Evolutionary conservation across 2,888 invertebrate species (phyloP), one percentile per base, ranked within the genome.

Genomic region (Aphodius granarius): DNA sequence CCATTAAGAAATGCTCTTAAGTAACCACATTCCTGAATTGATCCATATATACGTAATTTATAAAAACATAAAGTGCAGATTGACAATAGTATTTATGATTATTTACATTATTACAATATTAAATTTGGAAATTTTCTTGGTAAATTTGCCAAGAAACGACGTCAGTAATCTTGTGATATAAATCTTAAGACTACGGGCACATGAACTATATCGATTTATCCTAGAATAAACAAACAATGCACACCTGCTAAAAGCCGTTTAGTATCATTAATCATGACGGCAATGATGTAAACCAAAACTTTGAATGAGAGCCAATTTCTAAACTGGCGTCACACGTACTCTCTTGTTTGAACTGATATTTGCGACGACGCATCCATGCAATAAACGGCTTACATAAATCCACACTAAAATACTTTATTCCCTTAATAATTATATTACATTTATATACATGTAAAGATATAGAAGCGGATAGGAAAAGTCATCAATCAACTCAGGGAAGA

Each of bases 391-490:
- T 43, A 43, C 43, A 43, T 43, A 43, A 43, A 76, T 66, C 76
- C 66, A 76, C 76, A 72, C 76, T 74, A 74, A 43, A 76, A 76
- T 74, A 43, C 70, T 76, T 76, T 76, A 76, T 76, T 76, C 21
- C 21, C 68, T 71, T 71, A 70, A 21, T 73, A 76, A 72, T 20
- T 76, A 76, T 76, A 74, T 76, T 76, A 74, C 74, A 76, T 76
- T 19, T 20, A 76, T 76, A 74, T 75, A 76, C 74, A 76, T 76
- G 72, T 72, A 76, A 68, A 21, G 20, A 20, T 20, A 22, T 63
- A 72, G 64, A 74, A 74, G 74, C 74, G 62, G 62, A 74, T 74
- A 76, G 76, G 76, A 76, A 75, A 76, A 74, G 68, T 72, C 74
- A 66, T 22, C 20, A 20, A 22, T 22, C 9, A 23, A 43, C 73